A percentile compares a stretch with the other conserved stretches of the same genome.
Evolutionary conservation across 2,113 vertebrate genomes (phyloP).

Genomic region (Stegostoma tigrinum): DNA sequence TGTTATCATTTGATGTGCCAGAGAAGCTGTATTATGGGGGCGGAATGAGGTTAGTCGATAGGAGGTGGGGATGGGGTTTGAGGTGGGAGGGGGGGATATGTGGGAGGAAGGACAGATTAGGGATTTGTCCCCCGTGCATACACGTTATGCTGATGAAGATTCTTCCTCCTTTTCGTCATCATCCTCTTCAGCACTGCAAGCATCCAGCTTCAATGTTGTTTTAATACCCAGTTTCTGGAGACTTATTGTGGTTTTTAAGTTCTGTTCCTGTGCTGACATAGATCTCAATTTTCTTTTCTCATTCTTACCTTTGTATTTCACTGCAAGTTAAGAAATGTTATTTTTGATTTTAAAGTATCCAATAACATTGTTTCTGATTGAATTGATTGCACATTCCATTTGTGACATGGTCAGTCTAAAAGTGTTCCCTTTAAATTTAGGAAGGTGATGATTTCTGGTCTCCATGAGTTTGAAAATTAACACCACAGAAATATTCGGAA

Average conservation of each 20-base stretch:
- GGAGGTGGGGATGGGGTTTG: no score
- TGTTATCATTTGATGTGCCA: neutral
- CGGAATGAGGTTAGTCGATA: no score
- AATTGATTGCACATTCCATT: neutral
- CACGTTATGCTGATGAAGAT: no score
- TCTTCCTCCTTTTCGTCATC: no score
- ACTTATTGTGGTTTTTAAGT: no score
- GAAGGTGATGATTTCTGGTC: neutral
- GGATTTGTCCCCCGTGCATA: no score
- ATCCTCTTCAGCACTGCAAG: no score
- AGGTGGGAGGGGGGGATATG: no score
- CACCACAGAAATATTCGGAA: neutral
- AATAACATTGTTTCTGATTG: neutral
- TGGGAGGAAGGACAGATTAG: no score
- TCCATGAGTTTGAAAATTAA: neutral
- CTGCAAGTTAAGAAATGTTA: neutral
- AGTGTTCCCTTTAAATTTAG: neutral
- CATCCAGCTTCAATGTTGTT: no score
- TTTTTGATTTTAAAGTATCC: neutral
- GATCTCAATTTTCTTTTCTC: neutral
- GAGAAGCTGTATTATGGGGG: neutral
- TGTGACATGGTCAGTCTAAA: neutral
- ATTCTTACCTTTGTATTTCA: neutral
- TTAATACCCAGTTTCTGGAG: no score
- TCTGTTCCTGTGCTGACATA: neutral